Evolutionary conservation across 2,797 vertebrate genomes (phyloP).

Genomic region (Arremon aurantiirostris): DNA sequence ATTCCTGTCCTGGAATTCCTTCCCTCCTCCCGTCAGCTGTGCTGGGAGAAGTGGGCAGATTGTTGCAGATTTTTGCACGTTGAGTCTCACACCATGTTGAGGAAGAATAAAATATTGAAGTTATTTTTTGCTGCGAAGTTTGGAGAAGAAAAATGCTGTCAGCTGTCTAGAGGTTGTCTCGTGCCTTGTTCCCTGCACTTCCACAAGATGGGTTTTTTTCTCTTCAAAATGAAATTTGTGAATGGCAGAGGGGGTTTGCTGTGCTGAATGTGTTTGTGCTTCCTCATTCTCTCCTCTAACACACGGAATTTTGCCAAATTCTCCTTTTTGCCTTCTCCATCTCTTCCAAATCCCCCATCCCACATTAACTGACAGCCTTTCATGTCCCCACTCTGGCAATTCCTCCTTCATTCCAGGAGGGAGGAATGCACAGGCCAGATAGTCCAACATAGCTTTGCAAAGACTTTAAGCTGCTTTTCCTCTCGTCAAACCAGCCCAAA

Average conservation of each 20-base stretch:
- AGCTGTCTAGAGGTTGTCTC: neutral
- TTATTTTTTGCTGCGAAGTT: neutral
- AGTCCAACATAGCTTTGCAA: neutral
- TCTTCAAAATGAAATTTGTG: neutral
- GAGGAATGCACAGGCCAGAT: constrained; percentile 32
- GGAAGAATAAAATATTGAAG: neutral
- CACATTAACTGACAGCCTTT: neutral
- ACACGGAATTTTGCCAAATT: neutral
- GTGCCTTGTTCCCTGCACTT: neutral
- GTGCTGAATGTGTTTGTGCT: neutral
- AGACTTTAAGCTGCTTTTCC: constrained; percentile 22
- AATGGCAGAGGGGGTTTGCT: neutral
- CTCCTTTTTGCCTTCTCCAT: neutral
- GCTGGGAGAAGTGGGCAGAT: neutral
- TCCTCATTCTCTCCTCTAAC: neutral
- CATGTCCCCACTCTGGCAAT: neutral
- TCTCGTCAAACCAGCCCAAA: neutral
- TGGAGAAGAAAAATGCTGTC: neutral
- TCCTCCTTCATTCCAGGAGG: constrained; percentile 12
- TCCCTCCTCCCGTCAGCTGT: neutral
- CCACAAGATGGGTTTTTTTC: fast-evolving
- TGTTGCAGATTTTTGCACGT: neutral
- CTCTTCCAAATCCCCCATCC: neutral
- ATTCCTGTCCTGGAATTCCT: neutral
- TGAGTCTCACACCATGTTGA: neutral